Percentiles rank a stretch among this genome's conserved stretches.
Evolutionary conservation across 2,888 invertebrate genomes (phyloP).

Genomic region (Torymus aiolomorphi): DNA sequence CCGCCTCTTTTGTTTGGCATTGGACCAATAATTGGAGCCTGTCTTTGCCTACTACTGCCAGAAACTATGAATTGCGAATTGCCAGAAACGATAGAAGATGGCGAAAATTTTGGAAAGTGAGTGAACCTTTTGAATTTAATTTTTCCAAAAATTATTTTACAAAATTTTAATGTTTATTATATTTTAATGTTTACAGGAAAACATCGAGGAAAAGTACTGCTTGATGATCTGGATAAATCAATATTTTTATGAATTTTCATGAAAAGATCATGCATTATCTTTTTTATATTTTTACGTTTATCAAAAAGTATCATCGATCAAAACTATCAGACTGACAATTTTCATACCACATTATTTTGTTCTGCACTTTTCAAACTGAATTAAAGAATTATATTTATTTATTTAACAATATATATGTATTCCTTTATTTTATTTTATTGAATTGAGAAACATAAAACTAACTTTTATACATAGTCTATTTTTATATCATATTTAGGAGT

Average conservation of each 20-base stretch:
- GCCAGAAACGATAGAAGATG: conserved; percentile 77
- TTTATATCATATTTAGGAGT: conserved; percentile 4
- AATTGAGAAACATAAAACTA: not conserved
- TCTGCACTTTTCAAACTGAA: not conserved
- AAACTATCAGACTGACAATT: conserved; percentile 27
- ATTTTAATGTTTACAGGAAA: conserved; percentile 38
- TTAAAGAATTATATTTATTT: too few relatives aligned
- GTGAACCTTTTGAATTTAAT: conserved; percentile 45
- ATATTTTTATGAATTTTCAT: not conserved
- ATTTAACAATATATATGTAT: not conserved
- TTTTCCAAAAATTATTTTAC: not conserved
- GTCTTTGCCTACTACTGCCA: conserved; percentile 76
- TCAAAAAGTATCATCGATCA: not conserved
- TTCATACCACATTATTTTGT: not conserved
- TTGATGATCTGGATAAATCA: not conserved
- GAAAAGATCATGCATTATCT: not conserved
- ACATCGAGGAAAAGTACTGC: not conserved
- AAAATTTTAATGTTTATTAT: too few relatives aligned
- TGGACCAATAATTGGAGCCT: conserved; percentile 75
- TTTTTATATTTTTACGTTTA: not conserved
- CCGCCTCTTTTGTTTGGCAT: conserved; percentile 77
- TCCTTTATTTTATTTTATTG: not conserved
- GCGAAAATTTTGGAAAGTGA: conserved; percentile 75
- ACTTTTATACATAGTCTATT: not conserved
- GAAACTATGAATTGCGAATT: conserved; percentile 77